Percentiles rank a stretch among this genome's conserved stretches.
phyloP scores from a whole-genome alignment of 2,113 vertebrate genomes.

The Laticauda colubrina region DNA sequence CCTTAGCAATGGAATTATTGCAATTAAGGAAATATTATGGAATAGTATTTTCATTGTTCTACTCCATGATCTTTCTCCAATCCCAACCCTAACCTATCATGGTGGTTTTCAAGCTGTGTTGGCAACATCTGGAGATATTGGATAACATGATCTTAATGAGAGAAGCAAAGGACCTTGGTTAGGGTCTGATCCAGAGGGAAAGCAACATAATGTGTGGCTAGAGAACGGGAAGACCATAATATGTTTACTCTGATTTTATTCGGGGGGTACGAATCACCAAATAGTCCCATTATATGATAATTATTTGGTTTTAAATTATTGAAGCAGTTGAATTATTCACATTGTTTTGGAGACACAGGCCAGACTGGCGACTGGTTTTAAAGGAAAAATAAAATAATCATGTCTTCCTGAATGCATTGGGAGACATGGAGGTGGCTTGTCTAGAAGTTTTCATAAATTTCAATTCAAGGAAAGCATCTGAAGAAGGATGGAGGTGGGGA shows the following conservation, averaged over 20 bases:
- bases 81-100: background rate
- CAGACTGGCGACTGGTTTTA: background rate
- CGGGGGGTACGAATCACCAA: background rate
- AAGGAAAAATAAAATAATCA: background rate
- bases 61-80: background rate
- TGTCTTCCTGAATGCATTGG: background rate
- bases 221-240: background rate
- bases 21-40: background rate
- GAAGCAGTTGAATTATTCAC: conserved; percentile 16
- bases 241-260: background rate
- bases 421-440: background rate
- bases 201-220: background rate
- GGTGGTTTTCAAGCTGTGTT: background rate
- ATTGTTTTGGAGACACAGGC: background rate
- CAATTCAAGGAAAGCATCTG: background rate
- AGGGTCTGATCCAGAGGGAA: background rate
- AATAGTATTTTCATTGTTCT: background rate
- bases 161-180: no score
- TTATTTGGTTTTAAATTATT: conserved; percentile 23
- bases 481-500: background rate
- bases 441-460: background rate
- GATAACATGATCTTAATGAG: background rate
- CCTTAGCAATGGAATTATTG: background rate
- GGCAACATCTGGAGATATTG: background rate
- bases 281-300: conserved; percentile 14